These are phyloP conservation scores for Columba guinea DNA, from an alignment of 2,797 vertebrate genomes.

Conservation along the genomic window DNA sequence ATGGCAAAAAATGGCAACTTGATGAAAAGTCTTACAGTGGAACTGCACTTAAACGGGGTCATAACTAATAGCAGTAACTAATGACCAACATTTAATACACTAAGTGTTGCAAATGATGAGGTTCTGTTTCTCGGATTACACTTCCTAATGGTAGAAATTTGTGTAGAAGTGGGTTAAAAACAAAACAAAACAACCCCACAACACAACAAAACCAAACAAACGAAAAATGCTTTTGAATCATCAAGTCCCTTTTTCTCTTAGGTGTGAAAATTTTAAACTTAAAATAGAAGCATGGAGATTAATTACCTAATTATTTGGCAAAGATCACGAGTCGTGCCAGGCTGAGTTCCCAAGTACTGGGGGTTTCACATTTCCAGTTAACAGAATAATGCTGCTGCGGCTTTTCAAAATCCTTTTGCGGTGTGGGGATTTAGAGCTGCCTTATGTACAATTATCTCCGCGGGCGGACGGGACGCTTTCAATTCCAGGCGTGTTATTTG, in stretches of 20 bases:
- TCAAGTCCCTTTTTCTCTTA: background rate
- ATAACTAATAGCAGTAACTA: background rate
- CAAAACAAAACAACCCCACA: too few species aligned
- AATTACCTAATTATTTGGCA: background rate
- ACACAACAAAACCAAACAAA: background rate
- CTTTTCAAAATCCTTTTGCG: background rate
- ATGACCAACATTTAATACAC: background rate
- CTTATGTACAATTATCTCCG: background rate
- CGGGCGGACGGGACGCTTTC: background rate
- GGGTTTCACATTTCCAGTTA: background rate
- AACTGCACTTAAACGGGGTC: background rate
- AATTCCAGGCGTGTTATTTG: background rate
- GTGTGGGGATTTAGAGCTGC: background rate
- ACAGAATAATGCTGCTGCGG: fast-evolving
- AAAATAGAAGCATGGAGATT: background rate
- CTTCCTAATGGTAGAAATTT: background rate
- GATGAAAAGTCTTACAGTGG: background rate
- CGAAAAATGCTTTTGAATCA: background rate
- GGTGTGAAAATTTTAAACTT: background rate
- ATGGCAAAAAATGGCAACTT: background rate
- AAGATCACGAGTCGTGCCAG: fast-evolving
- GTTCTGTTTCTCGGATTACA: background rate
- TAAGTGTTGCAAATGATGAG: background rate
- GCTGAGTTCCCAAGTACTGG: background rate
- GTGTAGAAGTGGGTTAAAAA: background rate